Evolutionary conservation across 2,113 vertebrate genomes (phyloP).

Genomic region (Calypte anna): DNA sequence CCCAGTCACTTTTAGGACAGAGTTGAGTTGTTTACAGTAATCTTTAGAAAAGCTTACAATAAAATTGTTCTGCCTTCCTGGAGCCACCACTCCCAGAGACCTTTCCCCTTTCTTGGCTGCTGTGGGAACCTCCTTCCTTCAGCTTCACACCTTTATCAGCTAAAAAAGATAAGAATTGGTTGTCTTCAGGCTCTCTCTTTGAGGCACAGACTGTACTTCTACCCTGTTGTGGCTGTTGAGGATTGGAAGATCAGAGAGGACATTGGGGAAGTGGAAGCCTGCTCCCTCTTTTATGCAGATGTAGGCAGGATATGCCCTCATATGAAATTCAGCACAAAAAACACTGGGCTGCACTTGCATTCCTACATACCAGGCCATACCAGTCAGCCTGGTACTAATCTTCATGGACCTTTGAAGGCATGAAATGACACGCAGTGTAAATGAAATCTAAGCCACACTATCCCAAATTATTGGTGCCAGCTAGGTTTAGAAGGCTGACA

Average conservation of each 20-base stretch:
- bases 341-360: not conserved
- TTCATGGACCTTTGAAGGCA: slow-evolving; percentile 17
- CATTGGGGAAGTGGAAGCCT: not conserved
- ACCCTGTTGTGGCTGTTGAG: not conserved
- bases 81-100: slow-evolving; percentile 4
- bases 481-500: slow-evolving; percentile 17
- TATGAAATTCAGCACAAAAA: not conserved
- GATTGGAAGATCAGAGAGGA: not conserved
- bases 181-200: not conserved
- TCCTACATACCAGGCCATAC: slow-evolving; percentile 5
- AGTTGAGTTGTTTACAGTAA: slow-evolving; percentile 11
- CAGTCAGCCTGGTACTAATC: slow-evolving; percentile 54
- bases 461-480: not conserved
- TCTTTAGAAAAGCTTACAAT: not conserved
- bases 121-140: not conserved
- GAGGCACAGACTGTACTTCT: not conserved
- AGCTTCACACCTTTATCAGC: not conserved
- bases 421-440: slow-evolving; percentile 12
- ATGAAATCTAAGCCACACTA: not conserved
- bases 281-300: not conserved
- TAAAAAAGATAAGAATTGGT: not conserved
- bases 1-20: slow-evolving; percentile 33
- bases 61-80: not conserved
- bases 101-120: slow-evolving; percentile 11
- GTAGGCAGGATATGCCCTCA: not conserved